Percentiles rank a stretch among this genome's conserved stretches.
These are phyloP conservation scores for Axea sp. DNA, from an alignment of 2,888 invertebrate genomes.

Conservation along the genomic window DNA sequence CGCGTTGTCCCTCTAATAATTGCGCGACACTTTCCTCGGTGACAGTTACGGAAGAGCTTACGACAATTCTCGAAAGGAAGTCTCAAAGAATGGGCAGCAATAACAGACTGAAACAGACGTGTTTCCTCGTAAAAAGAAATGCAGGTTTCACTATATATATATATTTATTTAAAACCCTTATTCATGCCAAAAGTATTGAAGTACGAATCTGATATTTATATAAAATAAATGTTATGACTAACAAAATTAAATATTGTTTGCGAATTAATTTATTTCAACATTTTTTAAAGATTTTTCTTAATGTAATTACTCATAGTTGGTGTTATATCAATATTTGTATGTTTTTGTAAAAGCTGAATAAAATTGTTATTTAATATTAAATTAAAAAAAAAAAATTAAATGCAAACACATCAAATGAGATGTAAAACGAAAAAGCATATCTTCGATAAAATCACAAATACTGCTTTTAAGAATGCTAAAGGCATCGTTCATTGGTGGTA, in stretches of 20 bases:
- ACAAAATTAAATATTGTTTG: no score
- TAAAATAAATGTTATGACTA: no score
- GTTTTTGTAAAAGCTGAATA: no score
- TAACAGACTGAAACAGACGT: slow-evolving; percentile 43
- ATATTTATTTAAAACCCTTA: no score
- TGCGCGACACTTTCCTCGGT: slow-evolving; percentile 59
- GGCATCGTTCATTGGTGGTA: slow-evolving; percentile 73
- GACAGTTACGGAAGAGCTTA: slow-evolving; percentile 63
- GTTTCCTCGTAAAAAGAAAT: slow-evolving; percentile 45
- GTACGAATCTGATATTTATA: no score
- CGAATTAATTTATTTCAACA: no score
- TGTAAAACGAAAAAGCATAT: slow-evolving; percentile 2
- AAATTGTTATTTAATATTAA: no score
- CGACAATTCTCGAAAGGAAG: slow-evolving; percentile 61
- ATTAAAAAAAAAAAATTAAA: no score
- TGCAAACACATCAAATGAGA: neutral
- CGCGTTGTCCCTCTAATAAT: slow-evolving; percentile 55
- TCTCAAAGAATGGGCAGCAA: slow-evolving; percentile 55
- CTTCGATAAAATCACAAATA: slow-evolving; percentile 23
- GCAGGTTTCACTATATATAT: slow-evolving; percentile 30
- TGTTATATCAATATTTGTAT: no score
- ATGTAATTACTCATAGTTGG: no score
- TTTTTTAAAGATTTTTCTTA: no score
- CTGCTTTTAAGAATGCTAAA: slow-evolving; percentile 71
- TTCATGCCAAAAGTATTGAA: no score